Conservation (phyloP, 2,888 invertebrate genomes). For the Epirrita christyi region DNA sequence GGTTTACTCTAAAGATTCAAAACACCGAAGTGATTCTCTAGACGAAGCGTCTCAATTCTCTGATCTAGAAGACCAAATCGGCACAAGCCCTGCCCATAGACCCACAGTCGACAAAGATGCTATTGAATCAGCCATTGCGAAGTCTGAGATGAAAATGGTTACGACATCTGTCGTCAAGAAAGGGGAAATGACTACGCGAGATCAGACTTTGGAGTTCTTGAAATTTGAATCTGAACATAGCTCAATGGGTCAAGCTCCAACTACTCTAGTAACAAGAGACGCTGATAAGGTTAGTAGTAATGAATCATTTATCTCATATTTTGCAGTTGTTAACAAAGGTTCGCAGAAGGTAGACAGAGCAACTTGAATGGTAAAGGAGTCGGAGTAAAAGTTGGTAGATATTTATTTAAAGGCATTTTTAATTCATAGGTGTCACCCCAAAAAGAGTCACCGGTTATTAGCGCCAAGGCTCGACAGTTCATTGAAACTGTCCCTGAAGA, state of each 20-base stretch:
- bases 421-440: conserved; percentile 56
- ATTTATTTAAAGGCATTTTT: conserved; percentile 11
- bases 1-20: conserved; percentile 77
- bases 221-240: conserved; percentile 71
- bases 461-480: conserved; percentile 81
- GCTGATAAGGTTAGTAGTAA: conserved; percentile 60
- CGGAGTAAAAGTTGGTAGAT: too few species aligned
- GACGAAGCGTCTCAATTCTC: conserved; percentile 81
- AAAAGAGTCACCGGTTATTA: conserved; percentile 80
- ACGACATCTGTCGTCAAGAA: conserved; percentile 42
- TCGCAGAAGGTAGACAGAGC: too few species aligned
- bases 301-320: too few species aligned
- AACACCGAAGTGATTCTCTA: conserved; percentile 78
- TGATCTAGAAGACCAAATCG: conserved; percentile 78
- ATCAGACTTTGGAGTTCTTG: conserved; percentile 68
- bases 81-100: conserved; percentile 70
- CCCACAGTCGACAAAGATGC: conserved; percentile 53
- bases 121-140: conserved; percentile 40
- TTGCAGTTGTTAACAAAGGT: too few species aligned
- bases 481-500: conserved; percentile 84
- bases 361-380: too few species aligned
- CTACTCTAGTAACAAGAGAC: conserved; percentile 45
- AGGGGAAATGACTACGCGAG: conserved; percentile 45
- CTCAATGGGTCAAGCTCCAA: conserved; percentile 55
- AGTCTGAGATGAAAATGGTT: conserved; percentile 45